phyloP scores from a whole-genome alignment of 2,113 vertebrate species.

The Myanophis thanlyinensis region DNA sequence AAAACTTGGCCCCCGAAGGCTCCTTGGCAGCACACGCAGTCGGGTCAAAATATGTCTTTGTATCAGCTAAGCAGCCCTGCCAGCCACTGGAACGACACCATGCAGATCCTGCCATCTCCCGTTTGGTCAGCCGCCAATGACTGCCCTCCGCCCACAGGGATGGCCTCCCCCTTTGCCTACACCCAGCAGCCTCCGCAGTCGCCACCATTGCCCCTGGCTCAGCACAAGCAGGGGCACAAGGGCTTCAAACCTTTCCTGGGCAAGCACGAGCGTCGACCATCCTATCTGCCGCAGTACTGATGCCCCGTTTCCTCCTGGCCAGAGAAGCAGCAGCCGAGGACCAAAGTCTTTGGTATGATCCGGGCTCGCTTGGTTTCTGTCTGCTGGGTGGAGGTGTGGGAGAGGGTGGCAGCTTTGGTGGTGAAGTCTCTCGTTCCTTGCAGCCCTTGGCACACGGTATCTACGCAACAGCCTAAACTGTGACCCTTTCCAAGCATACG shows the following conservation, averaged over 20 bases:
- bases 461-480: slow-evolving; percentile 53
- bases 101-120: slow-evolving; percentile 92
- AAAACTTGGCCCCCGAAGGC: slow-evolving; percentile 99
- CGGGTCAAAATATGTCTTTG: slow-evolving; percentile 84
- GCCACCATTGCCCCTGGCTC: slow-evolving; percentile 35
- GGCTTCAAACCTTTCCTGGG: slow-evolving; percentile 95
- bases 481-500: slow-evolving; percentile 59
- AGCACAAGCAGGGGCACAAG: slow-evolving; percentile 91
- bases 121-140: slow-evolving; percentile 90
- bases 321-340: slow-evolving; percentile 37
- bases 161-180: slow-evolving; percentile 83
- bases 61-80: slow-evolving; percentile 87
- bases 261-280: slow-evolving; percentile 92
- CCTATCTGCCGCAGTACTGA: slow-evolving; percentile 97
- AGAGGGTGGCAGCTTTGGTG: slow-evolving; percentile 7
- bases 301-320: background rate
- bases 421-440: background rate
- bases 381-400: slow-evolving; percentile 23
- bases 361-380: background rate
- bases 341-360: background rate
- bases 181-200: slow-evolving; percentile 75
- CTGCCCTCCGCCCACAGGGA: slow-evolving; percentile 75
- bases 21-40: slow-evolving; percentile 94
- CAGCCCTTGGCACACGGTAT: slow-evolving; percentile 61
- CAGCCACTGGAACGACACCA: slow-evolving; percentile 91